A percentile compares a stretch with the other conserved stretches of the same genome.
Conservation (phyloP, 1,140 invertebrate genomes). For the Leptonema lineaticorne region DNA sequence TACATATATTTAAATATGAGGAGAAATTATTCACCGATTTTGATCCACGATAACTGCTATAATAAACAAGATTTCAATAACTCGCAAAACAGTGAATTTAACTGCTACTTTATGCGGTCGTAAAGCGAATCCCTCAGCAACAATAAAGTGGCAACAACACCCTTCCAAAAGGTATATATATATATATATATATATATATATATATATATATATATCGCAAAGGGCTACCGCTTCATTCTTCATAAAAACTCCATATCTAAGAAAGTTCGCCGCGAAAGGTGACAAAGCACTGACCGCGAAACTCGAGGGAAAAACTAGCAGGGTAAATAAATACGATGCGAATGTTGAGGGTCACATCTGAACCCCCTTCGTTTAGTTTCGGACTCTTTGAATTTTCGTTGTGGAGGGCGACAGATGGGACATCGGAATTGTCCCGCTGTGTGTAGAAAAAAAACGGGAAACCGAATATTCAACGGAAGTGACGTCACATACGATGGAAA, state of each 20-base stretch:
- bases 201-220: not conserved
- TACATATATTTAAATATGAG: no score
- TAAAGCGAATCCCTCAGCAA: no score
- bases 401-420: not conserved
- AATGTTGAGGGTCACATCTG: not conserved
- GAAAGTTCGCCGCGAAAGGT: slow-evolving; percentile 5
- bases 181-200: no score
- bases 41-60: no score
- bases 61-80: no score
- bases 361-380: no score
- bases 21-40: no score
- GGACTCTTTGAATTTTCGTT: no score
- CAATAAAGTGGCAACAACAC: no score
- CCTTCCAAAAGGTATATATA: no score
- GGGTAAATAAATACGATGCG: slow-evolving; percentile 17
- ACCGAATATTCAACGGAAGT: slow-evolving; percentile 24
- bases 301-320: not conserved
- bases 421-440: not conserved
- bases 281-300: slow-evolving; percentile 18
- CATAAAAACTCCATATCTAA: slow-evolving; percentile 19
- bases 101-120: no score
- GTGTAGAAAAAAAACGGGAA: not conserved
- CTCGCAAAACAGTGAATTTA: no score
- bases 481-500: slow-evolving; percentile 30
- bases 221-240: slow-evolving; percentile 6